Evolutionary conservation across 2,113 vertebrate genomes (phyloP).

Genomic region (Rafetus swinhoei): DNA sequence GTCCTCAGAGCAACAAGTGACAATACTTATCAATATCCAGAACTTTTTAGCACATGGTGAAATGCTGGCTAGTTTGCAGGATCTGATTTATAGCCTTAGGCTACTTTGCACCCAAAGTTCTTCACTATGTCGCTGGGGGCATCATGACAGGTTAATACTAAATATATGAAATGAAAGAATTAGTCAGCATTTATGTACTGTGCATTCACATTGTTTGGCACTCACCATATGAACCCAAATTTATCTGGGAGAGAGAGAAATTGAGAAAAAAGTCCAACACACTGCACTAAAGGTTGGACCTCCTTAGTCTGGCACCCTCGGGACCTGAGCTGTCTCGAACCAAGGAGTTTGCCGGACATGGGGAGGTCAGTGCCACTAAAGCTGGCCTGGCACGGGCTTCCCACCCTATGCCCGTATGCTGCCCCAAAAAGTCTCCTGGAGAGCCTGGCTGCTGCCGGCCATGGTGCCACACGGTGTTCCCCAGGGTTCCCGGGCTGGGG

Average conservation of each 20-base stretch:
- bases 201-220: neutral
- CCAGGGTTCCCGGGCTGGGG: too few relatives aligned
- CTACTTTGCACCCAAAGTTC: neutral
- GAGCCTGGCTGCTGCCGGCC: too few relatives aligned
- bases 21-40: neutral
- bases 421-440: too few relatives aligned
- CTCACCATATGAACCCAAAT: neutral
- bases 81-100: neutral
- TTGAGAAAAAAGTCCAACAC: neutral
- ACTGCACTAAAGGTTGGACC: neutral
- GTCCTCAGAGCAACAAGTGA: neutral
- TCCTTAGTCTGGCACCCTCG: too few relatives aligned
- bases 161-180: neutral
- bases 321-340: too few relatives aligned
- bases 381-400: too few relatives aligned
- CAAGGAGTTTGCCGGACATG: too few relatives aligned
- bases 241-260: neutral
- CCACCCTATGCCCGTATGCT: too few relatives aligned
- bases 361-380: too few relatives aligned
- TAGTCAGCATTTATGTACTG: neutral
- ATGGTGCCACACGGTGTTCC: too few relatives aligned
- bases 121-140: neutral
- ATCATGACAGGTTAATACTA: neutral
- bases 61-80: neutral
- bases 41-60: neutral